These are phyloP conservation scores for Heliocidaris tuberculata DNA, from an alignment of 35 echinoderm and acorn worm species.

Conservation along the genomic window DNA sequence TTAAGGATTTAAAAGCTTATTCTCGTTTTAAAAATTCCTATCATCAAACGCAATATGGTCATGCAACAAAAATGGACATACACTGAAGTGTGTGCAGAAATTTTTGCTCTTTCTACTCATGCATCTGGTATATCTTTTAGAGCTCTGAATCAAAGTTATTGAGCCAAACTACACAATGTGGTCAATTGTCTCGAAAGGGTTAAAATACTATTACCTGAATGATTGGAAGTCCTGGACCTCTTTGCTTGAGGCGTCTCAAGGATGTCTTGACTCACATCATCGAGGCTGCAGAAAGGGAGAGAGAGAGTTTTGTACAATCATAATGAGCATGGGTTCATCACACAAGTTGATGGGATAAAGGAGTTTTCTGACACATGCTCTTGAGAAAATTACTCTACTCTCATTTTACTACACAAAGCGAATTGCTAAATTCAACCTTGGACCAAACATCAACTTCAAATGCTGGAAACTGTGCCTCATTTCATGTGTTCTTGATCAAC, in stretches of 20 bases:
- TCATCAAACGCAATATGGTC: too few species aligned
- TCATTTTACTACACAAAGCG: background rate
- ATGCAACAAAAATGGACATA: too few species aligned
- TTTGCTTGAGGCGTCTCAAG: slow-evolving; percentile 37
- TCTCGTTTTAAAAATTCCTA: too few species aligned
- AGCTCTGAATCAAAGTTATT: too few species aligned
- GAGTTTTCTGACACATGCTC: background rate
- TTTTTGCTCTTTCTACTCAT: too few species aligned
- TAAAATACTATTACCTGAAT: slow-evolving; percentile 22
- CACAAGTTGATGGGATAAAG: background rate
- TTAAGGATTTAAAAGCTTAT: too few species aligned
- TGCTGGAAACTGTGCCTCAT: background rate
- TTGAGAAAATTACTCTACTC: background rate
- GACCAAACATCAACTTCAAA: background rate
- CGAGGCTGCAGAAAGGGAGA: slow-evolving; percentile 13
- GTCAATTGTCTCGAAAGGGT: too few species aligned
- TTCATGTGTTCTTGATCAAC: too few species aligned
- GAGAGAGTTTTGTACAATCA: background rate
- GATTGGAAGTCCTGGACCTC: slow-evolving; percentile 8
- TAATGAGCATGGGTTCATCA: background rate
- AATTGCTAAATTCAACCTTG: background rate
- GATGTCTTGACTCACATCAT: slow-evolving; percentile 35
- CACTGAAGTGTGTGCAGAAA: too few species aligned
- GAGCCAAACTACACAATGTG: too few species aligned
- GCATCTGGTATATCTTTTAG: too few species aligned